Percentiles rank a stretch among this genome's conserved stretches.
These are phyloP conservation scores for Synanthedon tipuliformis DNA, from an alignment of 2,888 invertebrate species.

Conservation along the genomic window DNA sequence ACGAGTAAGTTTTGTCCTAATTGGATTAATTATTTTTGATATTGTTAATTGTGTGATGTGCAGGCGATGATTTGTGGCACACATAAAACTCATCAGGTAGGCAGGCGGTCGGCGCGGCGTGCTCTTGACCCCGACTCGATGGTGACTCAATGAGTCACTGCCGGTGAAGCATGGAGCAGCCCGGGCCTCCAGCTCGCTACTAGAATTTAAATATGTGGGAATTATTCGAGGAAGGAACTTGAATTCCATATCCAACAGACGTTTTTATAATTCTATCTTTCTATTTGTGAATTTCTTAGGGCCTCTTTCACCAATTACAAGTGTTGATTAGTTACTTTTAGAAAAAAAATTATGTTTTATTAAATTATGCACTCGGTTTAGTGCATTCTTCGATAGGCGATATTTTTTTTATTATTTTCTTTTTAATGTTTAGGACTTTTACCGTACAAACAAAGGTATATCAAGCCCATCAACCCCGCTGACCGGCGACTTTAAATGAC, in stretches of 20 bases:
- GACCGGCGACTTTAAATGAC: too few species aligned
- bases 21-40: too few species aligned
- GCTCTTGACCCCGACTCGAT: conserved; percentile 56
- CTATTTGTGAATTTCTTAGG: neutral
- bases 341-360: too few species aligned
- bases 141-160: conserved; percentile 37
- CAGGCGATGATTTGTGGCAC: conserved; percentile 29
- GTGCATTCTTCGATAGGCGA: too few species aligned
- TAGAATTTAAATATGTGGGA: conserved; percentile 13
- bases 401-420: too few species aligned
- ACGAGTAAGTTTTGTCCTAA: too few species aligned
- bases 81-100: conserved; percentile 49
- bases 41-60: neutral
- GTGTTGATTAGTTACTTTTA: too few species aligned
- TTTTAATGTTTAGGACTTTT: too few species aligned
- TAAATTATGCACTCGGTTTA: too few species aligned
- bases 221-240: conserved; percentile 18
- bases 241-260: conserved; percentile 1
- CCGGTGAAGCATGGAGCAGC: conserved; percentile 12
- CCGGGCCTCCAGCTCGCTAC: conserved; percentile 19
- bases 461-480: too few species aligned
- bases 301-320: too few species aligned
- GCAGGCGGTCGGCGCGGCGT: conserved; percentile 31
- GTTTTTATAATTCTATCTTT: neutral
- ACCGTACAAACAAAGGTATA: too few species aligned